phyloP scores from a whole-genome alignment of 2,888 invertebrate species.

The Dichetophora obliterata region DNA sequence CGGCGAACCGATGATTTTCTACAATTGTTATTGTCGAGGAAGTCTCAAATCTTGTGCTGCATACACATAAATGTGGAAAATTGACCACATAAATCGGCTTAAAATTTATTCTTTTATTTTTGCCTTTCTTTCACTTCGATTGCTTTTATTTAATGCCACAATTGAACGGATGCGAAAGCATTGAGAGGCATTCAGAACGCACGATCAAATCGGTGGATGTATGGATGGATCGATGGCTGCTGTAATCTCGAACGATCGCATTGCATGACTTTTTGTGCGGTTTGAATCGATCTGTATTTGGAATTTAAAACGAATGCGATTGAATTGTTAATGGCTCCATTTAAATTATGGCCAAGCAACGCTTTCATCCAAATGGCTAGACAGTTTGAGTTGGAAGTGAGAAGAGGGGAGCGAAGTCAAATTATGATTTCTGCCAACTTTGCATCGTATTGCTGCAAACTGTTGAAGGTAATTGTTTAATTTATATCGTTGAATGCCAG shows the following conservation, averaged over 20 bases:
- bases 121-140: background rate
- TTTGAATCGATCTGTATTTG: conserved; percentile 10
- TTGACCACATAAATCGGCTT: conserved; percentile 20
- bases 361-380: background rate
- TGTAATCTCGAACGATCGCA: background rate
- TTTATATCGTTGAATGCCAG: conserved; percentile 6
- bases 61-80: conserved; percentile 22
- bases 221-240: background rate
- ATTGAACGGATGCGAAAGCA: background rate
- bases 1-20: conserved; percentile 27
- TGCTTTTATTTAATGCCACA: background rate
- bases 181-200: background rate
- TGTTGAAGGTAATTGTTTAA: conserved; percentile 17
- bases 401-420: background rate
- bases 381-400: too few relatives aligned
- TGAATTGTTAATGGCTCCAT: background rate
- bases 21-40: conserved; percentile 20
- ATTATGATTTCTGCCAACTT: conserved; percentile 25
- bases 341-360: background rate
- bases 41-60: background rate
- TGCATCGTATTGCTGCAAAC: background rate
- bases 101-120: conserved; percentile 7
- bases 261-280: background rate
- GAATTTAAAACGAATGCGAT: conserved; percentile 12
- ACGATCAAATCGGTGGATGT: background rate